Evolutionary conservation across 2,113 vertebrate genomes (phyloP), one percentile per base, ranked within the genome.

Genomic region (Emydura subglobosa): DNA sequence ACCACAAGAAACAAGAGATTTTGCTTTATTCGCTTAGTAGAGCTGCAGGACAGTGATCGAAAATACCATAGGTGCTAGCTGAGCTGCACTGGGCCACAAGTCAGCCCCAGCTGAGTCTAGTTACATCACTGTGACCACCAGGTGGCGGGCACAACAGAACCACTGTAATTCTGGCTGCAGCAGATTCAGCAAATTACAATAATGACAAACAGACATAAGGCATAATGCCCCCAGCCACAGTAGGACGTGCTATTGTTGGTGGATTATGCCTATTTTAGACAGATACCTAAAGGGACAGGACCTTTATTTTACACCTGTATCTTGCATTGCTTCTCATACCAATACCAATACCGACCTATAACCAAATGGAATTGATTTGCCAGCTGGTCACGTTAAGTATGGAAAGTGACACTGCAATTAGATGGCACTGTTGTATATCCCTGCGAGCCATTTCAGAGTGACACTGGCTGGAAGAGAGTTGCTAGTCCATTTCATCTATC

Each of bases 91-190:
- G 78, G 24, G 50, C 42, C n/a, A 34, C 5, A 12, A 78, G 24
- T 44, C 86, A 13, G 22, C 82, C 27, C 74, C 47, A 89, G 68
- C 42, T 83, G 87, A 72, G 78, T 85, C 74, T 39, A 91, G 39
- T 22, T 85, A 57, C 72, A 61, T 25, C 5, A 31, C 21, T 91
- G 31, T n/a, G 91, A 81, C 78, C 92, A 86, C 3, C 34, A 94
- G 83, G 68, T 79, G 82, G 91, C 91, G 93, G 0, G 0, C 39
- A 74, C 39, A 86, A 5, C 59, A 85, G 91, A 95, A 82, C 11
- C 76, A 76, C 55, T 12, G n/a, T 78, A 5, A 59, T 76, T 57
- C 79, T 31, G 19, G 10, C 85, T 82, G 55, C 0, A 0, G 39
- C 0, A 0, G 68, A 31, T 39, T 17, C n/a, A 85, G 54, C 79